These are phyloP conservation scores for Parapsyche elsis DNA, from an alignment of 1,140 invertebrate genomes.

Conservation along the genomic window DNA sequence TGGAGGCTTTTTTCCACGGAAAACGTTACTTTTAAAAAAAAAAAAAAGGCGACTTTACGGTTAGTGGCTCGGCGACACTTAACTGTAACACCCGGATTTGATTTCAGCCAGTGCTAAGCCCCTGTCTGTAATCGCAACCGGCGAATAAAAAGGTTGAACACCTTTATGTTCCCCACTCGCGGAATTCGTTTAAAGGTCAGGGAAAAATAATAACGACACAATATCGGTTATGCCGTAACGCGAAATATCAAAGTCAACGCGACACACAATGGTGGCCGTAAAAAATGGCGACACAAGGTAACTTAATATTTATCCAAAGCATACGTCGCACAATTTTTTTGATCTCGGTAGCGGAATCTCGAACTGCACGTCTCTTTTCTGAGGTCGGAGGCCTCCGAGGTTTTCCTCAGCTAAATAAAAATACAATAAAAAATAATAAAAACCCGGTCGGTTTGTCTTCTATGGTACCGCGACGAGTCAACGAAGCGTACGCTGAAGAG, in stretches of 20 bases:
- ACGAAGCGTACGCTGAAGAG: background rate
- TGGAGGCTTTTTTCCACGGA: slow-evolving; percentile 1
- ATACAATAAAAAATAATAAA: background rate
- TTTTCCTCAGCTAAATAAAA: background rate
- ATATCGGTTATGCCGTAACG: background rate
- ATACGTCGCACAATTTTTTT: background rate
- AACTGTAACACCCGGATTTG: background rate
- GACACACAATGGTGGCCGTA: background rate
- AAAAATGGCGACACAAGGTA: background rate
- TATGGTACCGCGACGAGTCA: background rate
- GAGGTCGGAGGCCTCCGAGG: slow-evolving; percentile 24
- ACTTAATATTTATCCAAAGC: slow-evolving; percentile 3
- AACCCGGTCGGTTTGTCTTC: background rate
- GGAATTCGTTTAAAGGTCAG: slow-evolving; percentile 35
- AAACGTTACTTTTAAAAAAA: background rate
- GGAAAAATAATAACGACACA: slow-evolving; percentile 32
- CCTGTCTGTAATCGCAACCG: background rate
- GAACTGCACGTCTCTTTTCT: background rate
- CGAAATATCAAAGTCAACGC: slow-evolving; percentile 12
- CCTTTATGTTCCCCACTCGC: background rate
- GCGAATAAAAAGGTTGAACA: slow-evolving; percentile 25
- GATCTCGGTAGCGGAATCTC: background rate
- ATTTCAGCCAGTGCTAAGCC: background rate
- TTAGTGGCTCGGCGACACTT: background rate
- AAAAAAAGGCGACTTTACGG: slow-evolving; percentile 7